Base-by-base conservation (phyloP, 2,888 invertebrate genomes). In the Malacosoma neustria region DNA sequence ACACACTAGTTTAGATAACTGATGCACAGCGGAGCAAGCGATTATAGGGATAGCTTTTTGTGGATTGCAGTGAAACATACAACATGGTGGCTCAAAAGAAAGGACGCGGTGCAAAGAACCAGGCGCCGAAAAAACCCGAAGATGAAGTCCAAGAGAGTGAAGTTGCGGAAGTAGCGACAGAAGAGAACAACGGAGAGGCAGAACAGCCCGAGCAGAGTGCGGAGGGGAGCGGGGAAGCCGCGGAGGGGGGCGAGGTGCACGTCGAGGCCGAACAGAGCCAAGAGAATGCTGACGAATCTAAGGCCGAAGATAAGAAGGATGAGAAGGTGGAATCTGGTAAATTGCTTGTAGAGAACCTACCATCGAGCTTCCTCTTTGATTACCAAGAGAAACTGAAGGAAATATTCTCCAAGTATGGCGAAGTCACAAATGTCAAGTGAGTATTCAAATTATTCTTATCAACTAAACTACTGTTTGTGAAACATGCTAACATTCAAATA, bases 371-470 rank as follows among this genome's bases (percentile, higher is more conserved):
- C 58, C 72, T 85, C 47, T 85, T 85, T 49, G 80, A 81, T 55
- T 85, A 85, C 54, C 85, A 85, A 63, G 85, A 85, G 39, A 84
- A 84, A 61, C 80, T 85, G 39, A 85, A 81, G 57, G 85, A 85
- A 58, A 50, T 81, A 44, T 85, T 85, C 69, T 77, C 81, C 31
- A 81, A 85, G 53, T 62, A 85, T 38, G 85, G 85, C 48, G 85
- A 85, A 65, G 62, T 85, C 44, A 50, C 53, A 51, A 54, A 57
- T 22, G 72, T 85, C 47, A 85, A 82, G 85, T 85, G 46, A 84
- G 85, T 72, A 54, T 34, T 14, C 5, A 12, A 22, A 35, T 15
- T 36, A 36, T 14, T 33, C n/a, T 33, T 30, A 33, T 35, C 15
- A 5, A 30, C 43, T 34, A 31, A 34, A 45, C 34, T 39, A 11